Conservation (phyloP, 1,140 invertebrate genomes). For the Listronotus oregonensis region DNA sequence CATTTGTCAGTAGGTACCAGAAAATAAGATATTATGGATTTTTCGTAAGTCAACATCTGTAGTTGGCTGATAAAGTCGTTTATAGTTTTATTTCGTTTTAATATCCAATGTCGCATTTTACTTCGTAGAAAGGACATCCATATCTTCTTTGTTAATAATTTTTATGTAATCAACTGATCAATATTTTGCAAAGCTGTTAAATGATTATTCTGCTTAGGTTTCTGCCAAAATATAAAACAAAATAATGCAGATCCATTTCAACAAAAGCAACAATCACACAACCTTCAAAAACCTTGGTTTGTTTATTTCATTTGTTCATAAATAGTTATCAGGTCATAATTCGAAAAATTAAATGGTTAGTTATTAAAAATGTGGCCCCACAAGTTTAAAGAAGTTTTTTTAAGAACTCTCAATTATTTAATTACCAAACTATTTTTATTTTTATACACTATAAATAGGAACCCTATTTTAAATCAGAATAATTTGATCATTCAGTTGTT, state of each 20-base stretch:
- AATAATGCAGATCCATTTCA: constrained; percentile 6
- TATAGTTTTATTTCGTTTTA: constrained; percentile 48
- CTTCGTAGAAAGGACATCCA: constrained; percentile 39
- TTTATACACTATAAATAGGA: no score
- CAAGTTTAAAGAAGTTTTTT: no score
- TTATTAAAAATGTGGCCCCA: no score
- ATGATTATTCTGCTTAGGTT: no score
- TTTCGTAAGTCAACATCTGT: constrained; percentile 31
- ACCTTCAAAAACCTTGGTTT: constrained; percentile 3
- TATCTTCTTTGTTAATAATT: constrained; percentile 38
- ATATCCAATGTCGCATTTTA: constrained; percentile 43
- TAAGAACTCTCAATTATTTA: no score
- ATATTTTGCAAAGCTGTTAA: no score
- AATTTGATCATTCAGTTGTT: no score
- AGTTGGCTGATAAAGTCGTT: constrained; percentile 35
- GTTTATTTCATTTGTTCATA: constrained; percentile 2
- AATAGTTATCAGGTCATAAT: not conserved
- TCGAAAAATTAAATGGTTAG: no score
- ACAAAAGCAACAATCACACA: not conserved
- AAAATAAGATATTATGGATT: constrained; percentile 13
- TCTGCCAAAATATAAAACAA: not conserved
- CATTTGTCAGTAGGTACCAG: constrained; percentile 29
- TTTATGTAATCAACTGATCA: constrained; percentile 18
- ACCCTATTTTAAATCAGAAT: no score
- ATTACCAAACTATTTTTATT: no score